These are phyloP conservation scores for Polypedilum pembai DNA, from an alignment of 1,140 invertebrate species.

Conservation along the genomic window DNA sequence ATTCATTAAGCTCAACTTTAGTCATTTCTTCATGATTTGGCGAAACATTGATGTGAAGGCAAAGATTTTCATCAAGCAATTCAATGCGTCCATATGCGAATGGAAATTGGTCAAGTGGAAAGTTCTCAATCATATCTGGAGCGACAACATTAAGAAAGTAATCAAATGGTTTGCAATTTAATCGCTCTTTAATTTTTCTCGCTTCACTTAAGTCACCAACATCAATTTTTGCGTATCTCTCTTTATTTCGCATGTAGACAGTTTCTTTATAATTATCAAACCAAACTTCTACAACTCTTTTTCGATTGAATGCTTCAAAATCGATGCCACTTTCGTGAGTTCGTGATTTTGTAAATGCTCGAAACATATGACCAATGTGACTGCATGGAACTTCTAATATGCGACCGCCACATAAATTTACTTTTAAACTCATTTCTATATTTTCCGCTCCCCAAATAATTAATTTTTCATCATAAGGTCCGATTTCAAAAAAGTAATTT, in stretches of 20 bases:
- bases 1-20: conserved; percentile 48
- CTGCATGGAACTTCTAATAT: conserved; percentile 88
- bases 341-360: conserved; percentile 74
- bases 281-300: conserved; percentile 78
- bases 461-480: conserved; percentile 84
- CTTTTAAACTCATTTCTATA: conserved; percentile 94
- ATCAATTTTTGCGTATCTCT: conserved; percentile 51
- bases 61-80: background rate
- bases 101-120: conserved; percentile 69
- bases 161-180: conserved; percentile 73
- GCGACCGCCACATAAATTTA: conserved; percentile 83
- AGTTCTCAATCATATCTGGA: conserved; percentile 65
- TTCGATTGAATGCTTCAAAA: conserved; percentile 53
- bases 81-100: background rate
- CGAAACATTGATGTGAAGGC: background rate
- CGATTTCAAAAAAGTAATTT: conserved; percentile 91
- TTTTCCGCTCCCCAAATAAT: conserved; percentile 97
- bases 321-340: conserved; percentile 57
- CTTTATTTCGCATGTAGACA: conserved; percentile 57
- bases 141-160: conserved; percentile 80
- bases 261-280: conserved; percentile 82
- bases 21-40: conserved; percentile 53
- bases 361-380: conserved; percentile 90
- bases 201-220: conserved; percentile 64
- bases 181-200: conserved; percentile 52